Conservation (phyloP, 2,797 vertebrate genomes). For the Chromis chromis region DNA sequence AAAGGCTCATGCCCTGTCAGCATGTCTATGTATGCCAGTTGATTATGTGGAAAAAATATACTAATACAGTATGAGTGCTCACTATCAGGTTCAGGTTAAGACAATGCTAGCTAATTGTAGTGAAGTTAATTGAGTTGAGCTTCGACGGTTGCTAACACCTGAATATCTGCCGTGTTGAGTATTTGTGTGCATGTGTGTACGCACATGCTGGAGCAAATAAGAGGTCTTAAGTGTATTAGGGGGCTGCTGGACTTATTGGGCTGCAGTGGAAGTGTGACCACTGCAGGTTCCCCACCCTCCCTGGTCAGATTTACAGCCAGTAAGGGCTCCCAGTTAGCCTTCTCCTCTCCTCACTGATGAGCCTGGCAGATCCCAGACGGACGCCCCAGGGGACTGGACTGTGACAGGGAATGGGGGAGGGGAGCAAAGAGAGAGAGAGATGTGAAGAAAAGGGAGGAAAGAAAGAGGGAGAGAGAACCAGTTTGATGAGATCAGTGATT, state of each 20-base stretch:
- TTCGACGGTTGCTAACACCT: conserved; percentile 36
- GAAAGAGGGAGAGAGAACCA: conserved; percentile 54
- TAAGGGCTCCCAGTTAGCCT: conserved; percentile 77
- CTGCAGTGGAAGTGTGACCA: conserved; percentile 67
- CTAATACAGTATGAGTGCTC: conserved; percentile 13
- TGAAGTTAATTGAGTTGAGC: conserved; percentile 15
- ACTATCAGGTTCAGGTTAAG: conserved; percentile 35
- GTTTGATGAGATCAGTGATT: conserved; percentile 84
- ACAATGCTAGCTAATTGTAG: conserved; percentile 49
- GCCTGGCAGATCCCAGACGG: conserved; percentile 81
- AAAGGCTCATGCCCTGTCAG: background rate
- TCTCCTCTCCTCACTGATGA: conserved; percentile 79
- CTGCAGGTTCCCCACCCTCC: conserved; percentile 70
- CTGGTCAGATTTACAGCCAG: conserved; percentile 79
- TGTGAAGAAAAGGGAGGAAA: conserved; percentile 31
- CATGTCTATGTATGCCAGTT: conserved; percentile 7
- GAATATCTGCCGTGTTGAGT: conserved; percentile 26
- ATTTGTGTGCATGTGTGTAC: conserved; percentile 43
- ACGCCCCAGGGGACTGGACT: conserved; percentile 76
- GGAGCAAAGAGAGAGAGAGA: conserved; percentile 39
- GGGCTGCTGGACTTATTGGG: conserved; percentile 54
- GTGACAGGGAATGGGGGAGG: conserved; percentile 73
- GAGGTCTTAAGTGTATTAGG: conserved; percentile 31
- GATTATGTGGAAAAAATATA: conserved; percentile 12
- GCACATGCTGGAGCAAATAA: conserved; percentile 40